These are phyloP conservation scores for Leptopterna dolabrata DNA, from an alignment of 2,888 invertebrate species.

Conservation along the genomic window DNA sequence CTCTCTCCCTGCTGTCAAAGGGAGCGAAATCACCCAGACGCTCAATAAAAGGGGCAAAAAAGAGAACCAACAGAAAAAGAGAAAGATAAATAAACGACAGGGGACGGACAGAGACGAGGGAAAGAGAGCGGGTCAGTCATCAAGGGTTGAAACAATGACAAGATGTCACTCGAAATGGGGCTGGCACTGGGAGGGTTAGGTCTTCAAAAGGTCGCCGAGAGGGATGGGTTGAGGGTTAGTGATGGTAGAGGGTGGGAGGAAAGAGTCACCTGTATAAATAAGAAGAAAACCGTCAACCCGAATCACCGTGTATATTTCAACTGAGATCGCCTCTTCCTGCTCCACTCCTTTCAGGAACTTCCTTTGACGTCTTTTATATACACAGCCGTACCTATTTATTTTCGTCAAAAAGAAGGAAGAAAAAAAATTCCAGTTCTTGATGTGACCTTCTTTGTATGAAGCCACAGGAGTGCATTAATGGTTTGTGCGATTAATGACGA, in stretches of 20 bases:
- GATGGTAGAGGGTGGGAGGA: neutral
- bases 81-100: constrained; percentile 2
- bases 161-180: constrained; percentile 42
- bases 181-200: neutral
- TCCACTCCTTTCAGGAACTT: neutral
- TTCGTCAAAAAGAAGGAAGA: constrained; percentile 13
- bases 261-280: constrained; percentile 49
- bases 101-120: neutral
- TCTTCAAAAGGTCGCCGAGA: constrained; percentile 16
- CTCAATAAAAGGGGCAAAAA: neutral
- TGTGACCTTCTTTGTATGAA: no score
- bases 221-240: neutral
- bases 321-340: constrained; percentile 17
- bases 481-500: no score
- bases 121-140: constrained; percentile 39
- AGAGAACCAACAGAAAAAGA: neutral
- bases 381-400: constrained; percentile 16
- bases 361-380: constrained; percentile 41
- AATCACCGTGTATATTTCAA: constrained; percentile 51
- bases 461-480: no score
- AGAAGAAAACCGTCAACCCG: constrained; percentile 38
- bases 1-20: neutral
- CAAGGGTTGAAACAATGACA: constrained; percentile 47
- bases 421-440: neutral
- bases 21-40: neutral